Conservation (phyloP, 2,113 vertebrate species). For the Corythaixoides concolor region DNA sequence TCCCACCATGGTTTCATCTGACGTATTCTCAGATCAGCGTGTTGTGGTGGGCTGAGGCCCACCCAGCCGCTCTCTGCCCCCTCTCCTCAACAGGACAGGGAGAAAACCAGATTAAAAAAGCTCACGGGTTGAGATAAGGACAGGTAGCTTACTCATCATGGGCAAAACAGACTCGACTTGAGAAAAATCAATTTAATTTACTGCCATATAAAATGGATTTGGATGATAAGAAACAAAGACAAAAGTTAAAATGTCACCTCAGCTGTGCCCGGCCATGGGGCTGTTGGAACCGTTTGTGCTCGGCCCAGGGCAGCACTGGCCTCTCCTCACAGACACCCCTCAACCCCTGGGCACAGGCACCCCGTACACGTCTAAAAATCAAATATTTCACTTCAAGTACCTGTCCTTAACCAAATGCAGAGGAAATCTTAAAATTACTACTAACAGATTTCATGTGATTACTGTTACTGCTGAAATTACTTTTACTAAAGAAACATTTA, state of each 20-base stretch:
- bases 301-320: neutral
- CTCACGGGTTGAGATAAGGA: neutral
- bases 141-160: neutral
- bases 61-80: neutral
- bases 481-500: neutral
- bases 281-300: neutral
- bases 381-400: neutral
- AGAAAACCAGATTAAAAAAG: neutral
- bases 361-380: neutral
- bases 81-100: neutral
- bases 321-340: neutral
- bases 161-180: neutral
- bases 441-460: neutral
- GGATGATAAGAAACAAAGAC: neutral
- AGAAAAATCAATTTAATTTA: neutral
- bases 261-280: neutral
- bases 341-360: neutral
- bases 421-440: neutral
- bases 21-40: rapidly evolving
- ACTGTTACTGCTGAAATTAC: neutral
- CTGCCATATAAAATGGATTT: neutral
- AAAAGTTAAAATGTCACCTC: neutral
- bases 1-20: neutral
- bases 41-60: neutral
- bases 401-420: neutral